Evolutionary conservation across 1,140 invertebrate species (phyloP), one percentile per base, ranked within the genome.

Genomic region (Scylla paramamosain): DNA sequence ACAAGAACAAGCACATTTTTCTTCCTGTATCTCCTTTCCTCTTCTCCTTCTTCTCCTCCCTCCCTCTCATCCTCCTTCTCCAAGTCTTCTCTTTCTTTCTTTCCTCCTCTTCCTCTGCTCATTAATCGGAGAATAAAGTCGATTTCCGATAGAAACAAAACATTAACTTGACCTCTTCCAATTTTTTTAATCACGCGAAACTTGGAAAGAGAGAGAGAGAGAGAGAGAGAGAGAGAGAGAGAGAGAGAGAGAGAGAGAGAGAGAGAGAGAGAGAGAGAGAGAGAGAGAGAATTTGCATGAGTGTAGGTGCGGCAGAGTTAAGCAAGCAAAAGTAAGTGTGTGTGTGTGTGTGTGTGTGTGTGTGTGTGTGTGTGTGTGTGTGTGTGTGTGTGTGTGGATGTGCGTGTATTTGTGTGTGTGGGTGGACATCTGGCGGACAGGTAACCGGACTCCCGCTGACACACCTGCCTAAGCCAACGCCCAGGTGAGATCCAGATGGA

Each of bases 341-440:
- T 86, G 84, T 87, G 84, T 87, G 84, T 87, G 84, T 87, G 84
- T 87, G 84, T 39, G 84, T 87, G 31, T 87, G 84, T 87, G 84
- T 87, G 84, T 87, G 84, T 87, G 84, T 87, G 31, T 39, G 84
- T 39, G 84, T 39, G 84, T 87, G 84, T 87, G 84, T 87, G 84
- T 39, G 84, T 87, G 84, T 87, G 84, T 39, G 84, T 46, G 84
- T 14, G 84, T 87, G 84, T 87, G 84, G 28, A 28, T 46, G 84
- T 46, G 84, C 29, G 84, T 87, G 84, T 87, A 28, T 87, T n/a
- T 46, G 84, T 87, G 84, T 87, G 84, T 87, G 84, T 87, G 84
- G 31, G 84, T 87, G 84, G 20, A n/a, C 67, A 77, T 1, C 67
- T 77, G 67, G 20, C 67, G 20, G n/a, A 25, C 25, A 77, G 20